phyloP scores from a whole-genome alignment of 2,113 vertebrate genomes.

The Pygoscelis antarcticus region DNA sequence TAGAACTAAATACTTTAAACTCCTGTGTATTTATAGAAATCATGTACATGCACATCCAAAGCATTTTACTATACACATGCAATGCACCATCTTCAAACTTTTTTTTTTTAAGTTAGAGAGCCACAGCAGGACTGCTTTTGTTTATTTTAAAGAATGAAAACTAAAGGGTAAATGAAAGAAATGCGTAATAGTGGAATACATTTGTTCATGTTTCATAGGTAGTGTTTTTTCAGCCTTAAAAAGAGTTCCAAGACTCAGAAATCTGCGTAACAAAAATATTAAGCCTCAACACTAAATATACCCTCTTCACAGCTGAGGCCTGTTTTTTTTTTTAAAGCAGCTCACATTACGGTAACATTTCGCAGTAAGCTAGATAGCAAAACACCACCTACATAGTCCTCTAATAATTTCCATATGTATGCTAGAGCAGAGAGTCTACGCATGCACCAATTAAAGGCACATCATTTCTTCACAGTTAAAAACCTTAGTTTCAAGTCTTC shows the following conservation, averaged over 20 bases:
- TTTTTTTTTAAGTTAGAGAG: not conserved
- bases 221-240: not conserved
- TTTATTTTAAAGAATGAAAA: not conserved
- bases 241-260: not conserved
- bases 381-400: not conserved
- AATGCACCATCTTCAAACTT: not conserved
- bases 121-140: not conserved
- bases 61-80: not conserved
- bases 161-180: not conserved
- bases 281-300: not conserved
- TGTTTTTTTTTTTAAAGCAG: not conserved
- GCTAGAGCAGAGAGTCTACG: not conserved
- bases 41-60: not conserved
- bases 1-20: not conserved
- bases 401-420: not conserved
- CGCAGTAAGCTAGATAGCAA: not conserved
- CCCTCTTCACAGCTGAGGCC: not conserved
- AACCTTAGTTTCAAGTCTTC: accelerated
- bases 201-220: not conserved
- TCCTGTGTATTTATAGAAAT: not conserved
- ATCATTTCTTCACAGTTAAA: not conserved
- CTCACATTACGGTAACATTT: not conserved
- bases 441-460: not conserved
- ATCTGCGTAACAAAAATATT: not conserved
- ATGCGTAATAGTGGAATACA: accelerated